Evolutionary conservation across 2,888 invertebrate genomes (phyloP), one percentile per base, ranked within the genome.

Genomic region (Marasmarcha lunaedactyla): DNA sequence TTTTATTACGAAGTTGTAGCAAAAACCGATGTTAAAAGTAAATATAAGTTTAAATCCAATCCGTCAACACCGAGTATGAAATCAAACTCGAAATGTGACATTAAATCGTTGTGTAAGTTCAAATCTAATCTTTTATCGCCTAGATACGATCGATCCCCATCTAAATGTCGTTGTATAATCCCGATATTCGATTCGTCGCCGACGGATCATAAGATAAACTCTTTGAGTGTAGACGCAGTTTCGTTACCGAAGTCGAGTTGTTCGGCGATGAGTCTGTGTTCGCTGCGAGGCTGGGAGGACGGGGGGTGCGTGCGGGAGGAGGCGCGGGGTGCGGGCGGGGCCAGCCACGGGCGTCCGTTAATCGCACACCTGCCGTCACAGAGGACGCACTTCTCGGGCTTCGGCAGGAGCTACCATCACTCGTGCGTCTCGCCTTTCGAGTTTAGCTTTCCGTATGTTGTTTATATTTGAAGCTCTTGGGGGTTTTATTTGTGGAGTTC

Each of bases 361-460:
- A 70, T 60, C 59, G 68, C 79, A 54, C 71, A 72, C 55, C 67
- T 81, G 71, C 79, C 78, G 69, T 72, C 77, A 67, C 64, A 70
- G 62, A 71, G 72, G 69, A 67, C 73, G 53, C 78, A 74, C 74
- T 83, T 83, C 55, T 67, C 83, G 49, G 78, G 79, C 71, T 81
- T 83, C 63, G 83, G 83, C 59, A 79, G 81, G 51, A 81, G 78
- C 59, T 83, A 83, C 69, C 83, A 83, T 63, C 79, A 72, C 78
- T 83, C 83, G 66, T 83, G 83, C 64, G 83, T 83, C 65, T 83
- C 83, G 54, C 83, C 83, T 45, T 83, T 83, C 57, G 77, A 81
- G 48, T 83, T 83, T 57, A 77, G 71, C 9, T 83, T 81, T 51
- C 83, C 83, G 4, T 71, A 83, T 50, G 78, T 83, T 39, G 83